Evolutionary conservation across 1,140 invertebrate species (phyloP), one percentile per base, ranked within the genome.

Genomic region (Drosophila cardini): DNA sequence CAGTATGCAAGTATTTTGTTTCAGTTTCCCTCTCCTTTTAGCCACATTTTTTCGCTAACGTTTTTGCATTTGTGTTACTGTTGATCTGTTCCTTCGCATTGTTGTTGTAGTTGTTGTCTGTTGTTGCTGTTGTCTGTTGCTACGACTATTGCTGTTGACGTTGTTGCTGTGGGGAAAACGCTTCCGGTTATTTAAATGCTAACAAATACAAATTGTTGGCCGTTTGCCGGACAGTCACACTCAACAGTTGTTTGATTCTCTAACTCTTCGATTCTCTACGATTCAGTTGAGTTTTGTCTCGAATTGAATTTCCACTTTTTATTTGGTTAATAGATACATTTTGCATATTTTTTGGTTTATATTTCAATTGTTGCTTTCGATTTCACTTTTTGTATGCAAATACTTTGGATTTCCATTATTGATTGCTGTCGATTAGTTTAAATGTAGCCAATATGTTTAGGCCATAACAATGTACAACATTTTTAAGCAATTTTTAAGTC

Each of bases 171-270:
- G 57, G 21, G 55, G 52, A 34, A 53, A 77, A 58, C 80, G 76
- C 84, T 87, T 87, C 83, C 84, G 83, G 83, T 89, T 87, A 87
- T 86, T 89, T 83, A 78, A 86, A 83, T 89, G 68, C 76, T 83
- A 83, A 86, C 79, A 89, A 87, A 87, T 83, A 87, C 84, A 89
- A 83, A 89, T 81, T 76, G 82, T 74, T 68, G 77, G 73, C 50
- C 56, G 62, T 80, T 84, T 70, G 80, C 60, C 71, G 74, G 58
- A 72, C 64, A 78, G 56, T 26, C 21, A 26, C 76, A 86, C 80
- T 89, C 83, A 87, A 87, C 83, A 87, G 83, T 87, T 87, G 83
- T 87, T 89, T 80, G 72, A 67, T 62, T 80, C 76, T 74, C 56
- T 76, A 57, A 76, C 76, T 74, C 56, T 76, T 78, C 50, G 16